A percentile compares a stretch with the other conserved stretches of the same genome.
phyloP scores from a whole-genome alignment of 2,797 vertebrate species.

The Acanthurus leucopareius region DNA sequence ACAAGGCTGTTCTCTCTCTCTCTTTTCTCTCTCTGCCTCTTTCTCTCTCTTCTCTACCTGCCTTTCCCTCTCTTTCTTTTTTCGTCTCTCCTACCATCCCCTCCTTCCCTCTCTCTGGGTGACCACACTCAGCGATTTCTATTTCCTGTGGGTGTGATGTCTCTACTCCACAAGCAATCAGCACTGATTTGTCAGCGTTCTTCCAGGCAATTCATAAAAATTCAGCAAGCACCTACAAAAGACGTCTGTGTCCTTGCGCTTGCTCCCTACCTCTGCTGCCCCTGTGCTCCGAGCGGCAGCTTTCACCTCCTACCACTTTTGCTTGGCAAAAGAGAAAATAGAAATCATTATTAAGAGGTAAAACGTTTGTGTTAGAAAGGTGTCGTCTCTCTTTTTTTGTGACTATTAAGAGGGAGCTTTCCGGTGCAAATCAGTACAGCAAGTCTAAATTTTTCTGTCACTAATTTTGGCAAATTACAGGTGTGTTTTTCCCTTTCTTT shows the following conservation, averaged over 20 bases:
- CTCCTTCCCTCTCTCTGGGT: conserved; percentile 75
- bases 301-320: conserved; percentile 51
- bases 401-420: conserved; percentile 33
- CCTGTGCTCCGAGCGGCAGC: conserved; percentile 55
- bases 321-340: conserved; percentile 50
- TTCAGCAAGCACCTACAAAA: conserved; percentile 86
- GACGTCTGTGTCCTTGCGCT: conserved; percentile 64
- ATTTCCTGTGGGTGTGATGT: conserved; percentile 88
- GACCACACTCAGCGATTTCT: conserved; percentile 87
- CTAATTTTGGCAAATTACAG: conserved; percentile 39
- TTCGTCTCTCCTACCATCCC: conserved; percentile 67
- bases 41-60: conserved; percentile 54
- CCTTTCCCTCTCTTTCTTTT: conserved; percentile 38
- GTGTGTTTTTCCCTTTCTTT: conserved; percentile 51
- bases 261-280: conserved; percentile 58
- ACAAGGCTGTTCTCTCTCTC: conserved; percentile 75
- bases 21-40: conserved; percentile 48
- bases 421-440: conserved; percentile 27
- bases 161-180: conserved; percentile 86
- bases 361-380: conserved; percentile 47
- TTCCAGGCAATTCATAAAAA: conserved; percentile 87
- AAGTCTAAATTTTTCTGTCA: conserved; percentile 39
- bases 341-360: conserved; percentile 49
- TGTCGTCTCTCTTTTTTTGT: conserved; percentile 18
- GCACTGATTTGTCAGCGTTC: conserved; percentile 89